Base-by-base conservation (phyloP, 2,888 invertebrate genomes). In the Theretra japonica region DNA sequence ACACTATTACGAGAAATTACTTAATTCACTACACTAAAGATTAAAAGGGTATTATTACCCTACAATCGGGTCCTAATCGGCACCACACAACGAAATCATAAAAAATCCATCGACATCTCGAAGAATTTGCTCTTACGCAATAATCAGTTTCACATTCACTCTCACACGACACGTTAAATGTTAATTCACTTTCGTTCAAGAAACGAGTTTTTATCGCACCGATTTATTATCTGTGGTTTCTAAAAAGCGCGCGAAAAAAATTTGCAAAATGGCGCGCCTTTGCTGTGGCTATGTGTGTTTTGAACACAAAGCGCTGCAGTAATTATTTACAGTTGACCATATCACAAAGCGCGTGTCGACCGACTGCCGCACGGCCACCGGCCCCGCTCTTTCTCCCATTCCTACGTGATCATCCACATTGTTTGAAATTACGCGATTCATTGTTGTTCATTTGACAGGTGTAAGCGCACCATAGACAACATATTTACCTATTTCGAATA, bases 361-460 rank as follows among this genome's bases (percentile, higher is more conserved):
- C 88, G 93, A 94, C 93, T 93, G 94, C 85, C 82, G 84, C 82
- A 88, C 89, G 89, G 88, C 83, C 90, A 86, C 82, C 86, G 87
- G 88, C 90, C 87, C 83, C 89, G 88, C 89, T 92, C 93, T 92
- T 92, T 92, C 94, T 92, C 91, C 94, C 94, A 93, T 93, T 92
- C 93, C 93, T 90, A 91, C 90, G 90, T 87, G 89, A 88, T 88
- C 85, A 88, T 86, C 87, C 83, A 87, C 84, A 79, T 79, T 83
- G 84, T 83, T 84, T 85, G 82, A 86, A 89, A 90, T 90, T 88
- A 88, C 75, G 72, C 74, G 75, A 75, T 75, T 81, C 80, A 85
- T 87, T 85, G 83, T 88, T 79, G 75, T 81, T 81, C 79, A 82
- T 81, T 85, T 86, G 83, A 85, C 88, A 88, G 85, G 82, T 85